phyloP scores from a whole-genome alignment of 2,113 vertebrate species.

The Pollimyrus isidori region DNA sequence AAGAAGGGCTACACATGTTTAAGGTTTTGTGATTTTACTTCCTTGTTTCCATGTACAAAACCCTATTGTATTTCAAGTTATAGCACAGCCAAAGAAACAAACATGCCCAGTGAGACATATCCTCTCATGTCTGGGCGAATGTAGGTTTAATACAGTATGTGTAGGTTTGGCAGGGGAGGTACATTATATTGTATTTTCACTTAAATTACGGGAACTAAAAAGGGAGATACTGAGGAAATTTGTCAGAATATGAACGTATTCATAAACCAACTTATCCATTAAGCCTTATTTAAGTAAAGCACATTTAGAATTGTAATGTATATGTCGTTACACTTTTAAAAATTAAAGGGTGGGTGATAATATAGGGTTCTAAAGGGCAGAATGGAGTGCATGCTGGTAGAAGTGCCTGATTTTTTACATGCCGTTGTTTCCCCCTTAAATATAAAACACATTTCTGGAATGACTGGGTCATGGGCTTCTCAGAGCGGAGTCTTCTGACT shows the following conservation, averaged over 20 bases:
- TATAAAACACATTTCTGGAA: not conserved
- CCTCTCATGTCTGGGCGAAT: conserved; percentile 27
- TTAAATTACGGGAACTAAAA: conserved; percentile 52
- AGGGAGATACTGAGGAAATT: conserved; percentile 41
- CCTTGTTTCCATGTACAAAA: conserved; percentile 5
- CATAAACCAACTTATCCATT: not conserved
- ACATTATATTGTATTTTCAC: conserved; percentile 57
- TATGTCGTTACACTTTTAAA: not conserved
- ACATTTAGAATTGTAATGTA: not conserved
- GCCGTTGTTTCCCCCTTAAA: not conserved
- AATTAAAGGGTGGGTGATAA: not conserved
- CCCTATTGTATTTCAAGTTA: not conserved
- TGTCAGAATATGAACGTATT: conserved; percentile 21
- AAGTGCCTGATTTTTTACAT: not conserved
- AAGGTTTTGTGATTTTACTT: not conserved
- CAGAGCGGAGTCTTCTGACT: not conserved
- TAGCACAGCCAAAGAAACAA: not conserved
- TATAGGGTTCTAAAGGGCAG: not conserved
- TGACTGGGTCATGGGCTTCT: not conserved
- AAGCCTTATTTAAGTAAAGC: not conserved
- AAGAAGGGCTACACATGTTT: not conserved
- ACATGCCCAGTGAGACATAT: conserved; percentile 14
- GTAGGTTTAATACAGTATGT: conserved; percentile 59
- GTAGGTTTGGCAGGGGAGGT: conserved; percentile 60
- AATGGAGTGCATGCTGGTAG: not conserved